Conservation (phyloP, 2,888 invertebrate species). For the Coronaproctus castanopsis region DNA sequence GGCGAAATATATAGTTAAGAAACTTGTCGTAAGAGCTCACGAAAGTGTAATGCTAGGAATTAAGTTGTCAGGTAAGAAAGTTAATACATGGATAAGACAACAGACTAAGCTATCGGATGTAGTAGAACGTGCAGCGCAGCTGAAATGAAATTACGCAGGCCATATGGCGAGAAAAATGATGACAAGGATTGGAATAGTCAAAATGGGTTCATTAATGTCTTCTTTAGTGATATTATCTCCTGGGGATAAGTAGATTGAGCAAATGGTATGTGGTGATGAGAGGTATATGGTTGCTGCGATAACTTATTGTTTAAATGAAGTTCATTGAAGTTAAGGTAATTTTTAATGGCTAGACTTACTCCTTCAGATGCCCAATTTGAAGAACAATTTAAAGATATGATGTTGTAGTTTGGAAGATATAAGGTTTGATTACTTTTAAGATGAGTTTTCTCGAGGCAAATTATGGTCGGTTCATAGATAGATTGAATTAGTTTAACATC, state of each 20-base stretch:
- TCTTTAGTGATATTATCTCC: not conserved
- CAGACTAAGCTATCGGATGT: too few relatives aligned
- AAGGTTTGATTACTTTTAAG: not conserved
- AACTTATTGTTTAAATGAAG: not conserved
- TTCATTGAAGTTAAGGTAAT: not conserved
- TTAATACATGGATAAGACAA: too few relatives aligned
- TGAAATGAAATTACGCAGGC: too few relatives aligned
- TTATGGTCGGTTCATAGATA: not conserved
- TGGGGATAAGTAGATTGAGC: constrained; percentile 2
- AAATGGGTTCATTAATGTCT: not conserved
- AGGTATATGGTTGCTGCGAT: not conserved
- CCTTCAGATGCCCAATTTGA: not conserved
- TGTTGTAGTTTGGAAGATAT: not conserved
- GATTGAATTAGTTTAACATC: not conserved
- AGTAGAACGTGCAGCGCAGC: too few relatives aligned
- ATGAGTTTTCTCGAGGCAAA: constrained; percentile 3
- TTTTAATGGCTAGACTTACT: not conserved
- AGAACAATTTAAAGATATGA: not conserved
- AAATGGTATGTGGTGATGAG: not conserved
- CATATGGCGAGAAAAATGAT: too few relatives aligned
- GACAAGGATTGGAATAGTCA: not conserved
- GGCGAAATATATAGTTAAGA: too few relatives aligned
- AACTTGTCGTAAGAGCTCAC: too few relatives aligned
- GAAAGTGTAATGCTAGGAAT: too few relatives aligned
- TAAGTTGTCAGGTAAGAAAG: too few relatives aligned